Conservation (phyloP, 2,888 invertebrate genomes). For the Eupithecia subfuscata region DNA sequence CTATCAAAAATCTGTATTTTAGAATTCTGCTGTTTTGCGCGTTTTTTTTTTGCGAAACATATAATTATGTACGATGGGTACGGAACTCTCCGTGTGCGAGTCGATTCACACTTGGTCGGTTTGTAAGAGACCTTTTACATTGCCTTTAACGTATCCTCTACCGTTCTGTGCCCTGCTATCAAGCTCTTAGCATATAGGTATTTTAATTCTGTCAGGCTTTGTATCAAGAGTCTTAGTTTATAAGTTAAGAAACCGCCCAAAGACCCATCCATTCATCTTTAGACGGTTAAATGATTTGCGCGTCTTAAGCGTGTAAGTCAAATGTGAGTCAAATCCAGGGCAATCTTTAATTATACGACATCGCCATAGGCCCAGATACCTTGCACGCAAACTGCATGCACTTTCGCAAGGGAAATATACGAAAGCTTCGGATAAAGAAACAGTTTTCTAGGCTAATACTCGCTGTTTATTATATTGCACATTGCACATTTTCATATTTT, state of each 20-base stretch:
- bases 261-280: background rate
- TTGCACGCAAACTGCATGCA: conserved; percentile 35
- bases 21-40: background rate
- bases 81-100: background rate
- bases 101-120: background rate
- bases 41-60: background rate
- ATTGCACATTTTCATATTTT: conserved; percentile 1
- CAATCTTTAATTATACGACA: conserved; percentile 28
- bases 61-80: background rate
- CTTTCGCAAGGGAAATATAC: conserved; percentile 10
- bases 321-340: conserved; percentile 31
- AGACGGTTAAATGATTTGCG: conserved; percentile 16
- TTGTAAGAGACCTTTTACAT: background rate
- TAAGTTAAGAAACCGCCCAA: background rate
- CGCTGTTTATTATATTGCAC: background rate
- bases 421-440: conserved; percentile 1
- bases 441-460: conserved; percentile 13
- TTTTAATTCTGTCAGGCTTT: background rate
- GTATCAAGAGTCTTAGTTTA: background rate
- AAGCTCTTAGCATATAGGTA: background rate
- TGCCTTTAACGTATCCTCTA: background rate
- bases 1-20: too few relatives aligned
- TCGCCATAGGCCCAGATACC: conserved; percentile 23
- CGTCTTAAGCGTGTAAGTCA: conserved; percentile 24
- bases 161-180: background rate